Base-by-base conservation (phyloP, 1,140 invertebrate genomes). In the Sycobia sp. region DNA sequence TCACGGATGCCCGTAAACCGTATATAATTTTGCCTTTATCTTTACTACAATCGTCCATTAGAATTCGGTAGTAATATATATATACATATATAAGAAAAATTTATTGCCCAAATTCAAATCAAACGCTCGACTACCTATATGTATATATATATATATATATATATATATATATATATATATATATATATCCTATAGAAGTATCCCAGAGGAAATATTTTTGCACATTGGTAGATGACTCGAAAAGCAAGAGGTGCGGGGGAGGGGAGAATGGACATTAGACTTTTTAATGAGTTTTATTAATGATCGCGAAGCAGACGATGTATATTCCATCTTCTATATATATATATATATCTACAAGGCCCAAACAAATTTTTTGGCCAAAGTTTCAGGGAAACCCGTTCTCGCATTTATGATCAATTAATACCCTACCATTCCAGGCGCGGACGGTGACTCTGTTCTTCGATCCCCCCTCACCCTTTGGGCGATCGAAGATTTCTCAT, bases 401-500 rank as follows among this genome's bases (percentile, higher is more conserved):
- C 36, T 32, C n/a, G n/a, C 55, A 36, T 62, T 51, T 58, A 44
- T 22, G 46, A 50, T 50, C 57, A 50, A 62, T 56, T 56, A 56
- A 57, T 61, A 16, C 20, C 34, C 46, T n/a, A n/a, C n/a, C 34
- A 66, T 66, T 61, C 56, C 18, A 59, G 39, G 46, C 16, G 34
- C n/a, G n/a, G n/a, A n/a, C n/a, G n/a, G n/a, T n/a, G n/a, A n/a
- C n/a, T n/a, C n/a, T 23, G 18, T 32, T 25, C 13, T 50, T n/a
- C 13, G 22, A 11, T 34, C 11, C 36, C 20, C 56, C 20, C 32
- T 29, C 39, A 61, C 44, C 9, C n/a, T n/a, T n/a, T n/a, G 20
- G 36, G 23, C 60, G 65, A 69, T 67, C 66, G 57, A 70, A 65
- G 66, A 60, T 58, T 67, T 68, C 65, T 67, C 62, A 67, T 57